Base-by-base conservation (phyloP, 1,140 invertebrate species). In the Ostrea edulis region DNA sequence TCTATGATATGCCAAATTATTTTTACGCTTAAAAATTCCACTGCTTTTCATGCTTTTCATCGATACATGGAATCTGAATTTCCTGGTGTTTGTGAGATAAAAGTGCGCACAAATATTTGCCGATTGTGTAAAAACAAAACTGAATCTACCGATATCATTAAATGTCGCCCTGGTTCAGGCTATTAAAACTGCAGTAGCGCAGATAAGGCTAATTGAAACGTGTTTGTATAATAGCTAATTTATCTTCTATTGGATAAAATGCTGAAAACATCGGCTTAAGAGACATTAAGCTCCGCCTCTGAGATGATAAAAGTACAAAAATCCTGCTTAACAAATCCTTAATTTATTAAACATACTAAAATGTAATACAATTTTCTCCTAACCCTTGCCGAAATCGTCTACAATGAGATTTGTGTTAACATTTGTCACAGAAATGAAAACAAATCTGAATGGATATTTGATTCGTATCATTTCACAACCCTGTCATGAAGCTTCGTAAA, bases 191-290 rank as follows among this genome's bases (percentile, higher is more conserved):
- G 82, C 52, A 52, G 82, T 54, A 52, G 17, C 17, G 8, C 51
- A 53, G 82, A 83, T 83, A 83, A 83, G 44, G 52, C 82, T 83
- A 83, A 83, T 83, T 83, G 82, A 83, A 83, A 83, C 44, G 82
- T 83, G 82, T 83, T 53, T 54, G 52, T 83, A 54, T n/a, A 53
- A 83, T 54, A 44, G 82, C n/a, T 83, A n/a, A 53, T 54, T 83
- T 83, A 83, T 83, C 82, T 83, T 20, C 82, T n/a, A 83, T 83
- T 83, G 82, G 82, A 83, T 54, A 83, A 53, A 83, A 83, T 53
- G n/a, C 20, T n/a, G 82, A 53, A 52, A 83, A 83, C 82, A 83
- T 25, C 52, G 82, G 44, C 44, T 83, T 83, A 83, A 83, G 44
- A 51, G n/a, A 83, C 82, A 54, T 53, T 52, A 53, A 17, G 44